phyloP scores from a whole-genome alignment of 2,113 vertebrate genomes.

The Leptocoma aspasia region DNA sequence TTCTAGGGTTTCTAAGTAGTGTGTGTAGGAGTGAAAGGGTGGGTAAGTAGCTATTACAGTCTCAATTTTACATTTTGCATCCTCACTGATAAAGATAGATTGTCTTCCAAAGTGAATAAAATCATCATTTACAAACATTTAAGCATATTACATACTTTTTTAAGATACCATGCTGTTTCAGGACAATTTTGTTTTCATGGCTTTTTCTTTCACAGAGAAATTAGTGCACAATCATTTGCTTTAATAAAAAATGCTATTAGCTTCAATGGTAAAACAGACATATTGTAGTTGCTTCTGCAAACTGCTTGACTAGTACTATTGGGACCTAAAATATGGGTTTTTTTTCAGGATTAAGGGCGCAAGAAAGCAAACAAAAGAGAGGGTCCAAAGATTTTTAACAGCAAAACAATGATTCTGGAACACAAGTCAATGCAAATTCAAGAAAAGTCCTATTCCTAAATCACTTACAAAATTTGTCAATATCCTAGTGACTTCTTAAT shows the following conservation, averaged over 20 bases:
- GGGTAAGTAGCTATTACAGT: slow-evolving; percentile 50
- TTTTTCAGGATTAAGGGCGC: not conserved
- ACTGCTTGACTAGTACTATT: not conserved
- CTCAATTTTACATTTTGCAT: slow-evolving; percentile 64
- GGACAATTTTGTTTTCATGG: not conserved
- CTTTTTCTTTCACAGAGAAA: not conserved
- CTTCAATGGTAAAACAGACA: not conserved
- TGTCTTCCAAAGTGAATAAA: slow-evolving; percentile 44
- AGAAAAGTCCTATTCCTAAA: not conserved
- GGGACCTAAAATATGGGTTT: not conserved
- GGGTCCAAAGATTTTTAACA: not conserved
- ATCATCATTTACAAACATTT: slow-evolving; percentile 50
- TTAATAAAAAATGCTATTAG: not conserved
- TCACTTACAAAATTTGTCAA: not conserved
- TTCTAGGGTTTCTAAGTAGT: slow-evolving; percentile 59
- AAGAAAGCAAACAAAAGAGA: not conserved
- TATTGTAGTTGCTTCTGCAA: not conserved
- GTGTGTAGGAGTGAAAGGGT: slow-evolving; percentile 32
- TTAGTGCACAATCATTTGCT: slow-evolving; percentile 6
- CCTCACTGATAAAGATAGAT: slow-evolving; percentile 45
- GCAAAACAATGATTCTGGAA: not conserved
- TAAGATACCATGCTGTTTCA: not conserved
- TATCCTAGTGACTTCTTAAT: not conserved
- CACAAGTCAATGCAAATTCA: not conserved
- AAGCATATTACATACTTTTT: not conserved